Base-by-base conservation (phyloP, 2,888 invertebrate species). In the Choristoneura rosaceana region DNA sequence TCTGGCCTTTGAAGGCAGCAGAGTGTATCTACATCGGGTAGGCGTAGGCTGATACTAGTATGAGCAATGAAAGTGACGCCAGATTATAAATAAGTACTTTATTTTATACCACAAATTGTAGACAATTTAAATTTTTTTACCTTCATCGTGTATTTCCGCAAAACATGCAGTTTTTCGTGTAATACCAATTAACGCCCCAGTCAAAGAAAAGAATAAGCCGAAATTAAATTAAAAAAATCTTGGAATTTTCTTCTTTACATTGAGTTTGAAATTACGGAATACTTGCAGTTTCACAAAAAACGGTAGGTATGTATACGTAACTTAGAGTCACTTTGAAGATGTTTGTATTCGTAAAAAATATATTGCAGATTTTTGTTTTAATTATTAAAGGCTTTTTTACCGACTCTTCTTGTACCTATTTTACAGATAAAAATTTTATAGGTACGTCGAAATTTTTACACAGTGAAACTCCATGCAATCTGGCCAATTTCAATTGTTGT, bases 201-300 rank as follows among this genome's bases (percentile, higher is more conserved):
- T 66, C 34, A 55, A 41, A 66, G 9, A 41, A 66, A 43, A 55
- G 17, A 66, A 55, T 34, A 55, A 38, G 17, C 9, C 25, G 14
- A 41, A 55, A 55, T 55, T 55, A 8, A 38, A 66, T 43, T 55
- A 55, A 25, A n/a, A 50, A 15, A 55, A 41, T 66, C 34, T 14
- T 55, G 55, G 41, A 55, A 55, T 55, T 66, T 14, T 25, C 41
- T 55, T 66, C 17, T 14, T 33, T 55, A 41, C 8, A 41, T 41
- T 25, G 43, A 66, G 43, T 55, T 55, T 41, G 8, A 52, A 65
- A 41, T 65, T 17, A 43, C 10, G 61, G 41, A 43, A 52, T 50
- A 52, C 34, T 52, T 65, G 38, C 17, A 41, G 38, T 17, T 4
- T 52, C 38, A 25, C 38, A 17, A 17, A 52, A 43, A 43, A 17